A percentile compares a stretch with the other conserved stretches of the same genome.
phyloP scores from a whole-genome alignment of 2,888 invertebrate species.

The Leptinotarsa juncta region DNA sequence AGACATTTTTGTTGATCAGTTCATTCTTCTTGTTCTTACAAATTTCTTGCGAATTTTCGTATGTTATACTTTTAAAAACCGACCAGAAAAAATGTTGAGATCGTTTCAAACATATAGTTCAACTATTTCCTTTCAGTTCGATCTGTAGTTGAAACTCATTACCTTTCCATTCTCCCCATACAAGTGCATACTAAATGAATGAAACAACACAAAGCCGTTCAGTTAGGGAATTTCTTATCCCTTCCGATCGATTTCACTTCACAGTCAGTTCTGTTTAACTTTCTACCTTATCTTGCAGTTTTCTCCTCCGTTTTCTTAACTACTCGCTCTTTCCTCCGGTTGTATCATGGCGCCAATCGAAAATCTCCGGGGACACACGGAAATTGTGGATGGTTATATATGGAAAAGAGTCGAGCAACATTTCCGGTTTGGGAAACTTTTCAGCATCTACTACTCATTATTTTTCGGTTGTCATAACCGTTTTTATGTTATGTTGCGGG shows the following conservation, averaged over 20 bases:
- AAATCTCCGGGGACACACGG: constrained; percentile 51
- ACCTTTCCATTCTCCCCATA: not conserved
- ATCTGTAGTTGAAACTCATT: not conserved
- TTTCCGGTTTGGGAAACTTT: constrained; percentile 42
- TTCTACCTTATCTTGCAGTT: constrained; percentile 36
- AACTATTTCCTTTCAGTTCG: not conserved
- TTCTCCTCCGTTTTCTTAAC: constrained; percentile 27
- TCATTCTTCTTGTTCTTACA: too few species aligned
- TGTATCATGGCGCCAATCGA: constrained; percentile 43
- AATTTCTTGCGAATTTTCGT: too few species aligned
- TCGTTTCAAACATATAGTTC: too few species aligned
- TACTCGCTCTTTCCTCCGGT: constrained; percentile 21
- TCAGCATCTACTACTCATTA: constrained; percentile 45
- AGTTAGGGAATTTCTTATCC: constrained; percentile 1
- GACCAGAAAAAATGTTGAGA: too few species aligned
- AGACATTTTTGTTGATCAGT: too few species aligned
- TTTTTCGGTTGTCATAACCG: constrained; percentile 44
- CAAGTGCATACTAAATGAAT: not conserved
- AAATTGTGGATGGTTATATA: constrained; percentile 59
- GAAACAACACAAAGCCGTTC: not conserved
- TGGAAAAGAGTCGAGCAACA: constrained; percentile 51
- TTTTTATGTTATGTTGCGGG: constrained; percentile 31
- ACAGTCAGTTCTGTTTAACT: constrained; percentile 25
- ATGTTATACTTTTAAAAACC: too few species aligned
- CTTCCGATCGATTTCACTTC: constrained; percentile 21